Evolutionary conservation across 2,797 vertebrate species (phyloP), one percentile per base, ranked within the genome.

Genomic region (Phalanger gymnotis): DNA sequence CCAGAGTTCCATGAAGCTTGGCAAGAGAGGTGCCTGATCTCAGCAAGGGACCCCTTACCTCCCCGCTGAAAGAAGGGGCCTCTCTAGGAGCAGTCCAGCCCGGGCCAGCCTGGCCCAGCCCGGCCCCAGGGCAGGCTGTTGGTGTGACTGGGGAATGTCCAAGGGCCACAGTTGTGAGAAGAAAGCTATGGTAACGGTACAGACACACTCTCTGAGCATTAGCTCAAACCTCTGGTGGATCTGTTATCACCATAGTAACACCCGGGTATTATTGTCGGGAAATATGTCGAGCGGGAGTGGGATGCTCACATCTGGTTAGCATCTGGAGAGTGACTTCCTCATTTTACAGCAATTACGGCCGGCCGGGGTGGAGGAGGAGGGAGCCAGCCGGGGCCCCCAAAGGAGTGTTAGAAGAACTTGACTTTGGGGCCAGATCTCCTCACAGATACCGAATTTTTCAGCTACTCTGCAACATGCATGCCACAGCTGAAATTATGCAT

Each of bases 241-340:
- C 98, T 98, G 98, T 98, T 98, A 98, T 98, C 98, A 98, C 98
- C 98, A 98, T 98, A 98, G 98, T 98, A 98, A 98, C 98, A 98
- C 98, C 98, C 93, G 98, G 97, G 97, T 96, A 92, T 96, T 98
- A 98, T 98, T 98, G 98, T 98, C 96, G 95, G 96, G 97, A 98
- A 98, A 98, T 98, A 98, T 98, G 98, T 98, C 96, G 97, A 98
- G 98, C 96, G 98, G 97, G 97, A 97, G 97, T 98, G 96, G 95
- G 97, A 97, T 97, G 97, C 98, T 97, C 96, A 97, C 98, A 98
- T 98, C 98, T 98, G 98, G 98, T 97, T 97, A 98, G 96, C 98
- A 98, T 98, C 98, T 98, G 98, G 97, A 98, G 94, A 95, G 97
- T 90, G 97, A 97, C 97, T 98, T 97, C 97, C 94, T 98, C 97